Percentiles rank a stretch among this genome's conserved stretches.
Conservation (phyloP, 2,113 vertebrate species). For the Lycocorax pyrrhopterus region DNA sequence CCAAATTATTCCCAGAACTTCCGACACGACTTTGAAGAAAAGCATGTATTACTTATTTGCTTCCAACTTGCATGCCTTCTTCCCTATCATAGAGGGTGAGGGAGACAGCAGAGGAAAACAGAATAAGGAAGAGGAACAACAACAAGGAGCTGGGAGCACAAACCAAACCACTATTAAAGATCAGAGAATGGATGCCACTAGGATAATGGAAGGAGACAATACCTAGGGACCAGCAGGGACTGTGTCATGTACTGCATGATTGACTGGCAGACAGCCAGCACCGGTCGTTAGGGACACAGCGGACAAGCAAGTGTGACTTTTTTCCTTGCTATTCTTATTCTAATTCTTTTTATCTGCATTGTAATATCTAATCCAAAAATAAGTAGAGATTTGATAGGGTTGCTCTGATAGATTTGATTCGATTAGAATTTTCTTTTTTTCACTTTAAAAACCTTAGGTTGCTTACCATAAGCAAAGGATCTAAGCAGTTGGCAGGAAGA, state of each 20-base stretch:
- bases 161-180: not conserved
- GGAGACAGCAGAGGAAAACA: not conserved
- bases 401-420: not conserved
- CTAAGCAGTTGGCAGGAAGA: not conserved
- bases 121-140: not conserved
- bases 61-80: not conserved
- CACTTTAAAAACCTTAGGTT: not conserved
- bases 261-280: not conserved
- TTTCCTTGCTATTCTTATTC: not conserved
- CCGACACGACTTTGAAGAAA: not conserved
- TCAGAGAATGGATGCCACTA: not conserved
- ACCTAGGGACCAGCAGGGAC: not conserved
- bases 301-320: not conserved
- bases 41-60: not conserved
- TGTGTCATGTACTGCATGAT: not conserved
- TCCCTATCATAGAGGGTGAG: not conserved
- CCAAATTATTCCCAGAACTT: not conserved
- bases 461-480: not conserved
- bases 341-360: not conserved
- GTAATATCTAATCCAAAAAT: not conserved
- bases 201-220: not conserved
- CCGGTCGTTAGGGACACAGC: not conserved
- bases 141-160: not conserved
- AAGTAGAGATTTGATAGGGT: not conserved
- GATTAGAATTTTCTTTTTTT: not conserved